These are phyloP conservation scores for Montipora efflorescens DNA, from an alignment of 64 coral and sea anemone species.

Conservation along the genomic window DNA sequence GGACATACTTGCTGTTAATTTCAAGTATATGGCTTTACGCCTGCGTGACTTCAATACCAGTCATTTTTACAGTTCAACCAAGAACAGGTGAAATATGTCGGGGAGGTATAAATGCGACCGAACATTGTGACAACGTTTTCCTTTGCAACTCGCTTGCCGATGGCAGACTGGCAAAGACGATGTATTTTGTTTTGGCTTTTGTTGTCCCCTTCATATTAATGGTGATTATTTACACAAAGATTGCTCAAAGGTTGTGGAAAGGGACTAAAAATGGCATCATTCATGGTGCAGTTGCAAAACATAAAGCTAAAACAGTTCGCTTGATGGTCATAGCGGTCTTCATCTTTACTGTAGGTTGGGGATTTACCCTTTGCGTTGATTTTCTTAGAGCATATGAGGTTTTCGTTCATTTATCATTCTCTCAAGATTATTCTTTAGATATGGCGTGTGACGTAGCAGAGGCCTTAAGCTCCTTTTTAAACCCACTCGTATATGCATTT, in stretches of 20 bases:
- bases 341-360: too few relatives aligned
- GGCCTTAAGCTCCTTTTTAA: too few relatives aligned
- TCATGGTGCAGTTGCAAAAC: slow-evolving; percentile 8
- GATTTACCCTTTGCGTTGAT: too few relatives aligned
- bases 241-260: slow-evolving; percentile 13
- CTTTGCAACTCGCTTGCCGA: not conserved
- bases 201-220: slow-evolving; percentile 13
- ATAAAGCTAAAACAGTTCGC: slow-evolving; percentile 13
- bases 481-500: too few relatives aligned
- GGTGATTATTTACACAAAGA: not conserved
- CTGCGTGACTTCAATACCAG: not conserved
- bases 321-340: slow-evolving; percentile 4
- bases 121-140: not conserved
- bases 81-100: not conserved
- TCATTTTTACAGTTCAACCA: not conserved
- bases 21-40: too few relatives aligned
- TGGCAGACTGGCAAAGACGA: not conserved
- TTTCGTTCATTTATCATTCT: not conserved
- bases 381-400: too few relatives aligned
- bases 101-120: not conserved
- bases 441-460: too few relatives aligned
- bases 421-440: too few relatives aligned
- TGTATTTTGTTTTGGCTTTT: not conserved
- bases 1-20: too few relatives aligned
- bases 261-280: not conserved